These are phyloP conservation scores for Nephotettix cincticeps DNA, from an alignment of 1,140 invertebrate genomes.

Conservation along the genomic window DNA sequence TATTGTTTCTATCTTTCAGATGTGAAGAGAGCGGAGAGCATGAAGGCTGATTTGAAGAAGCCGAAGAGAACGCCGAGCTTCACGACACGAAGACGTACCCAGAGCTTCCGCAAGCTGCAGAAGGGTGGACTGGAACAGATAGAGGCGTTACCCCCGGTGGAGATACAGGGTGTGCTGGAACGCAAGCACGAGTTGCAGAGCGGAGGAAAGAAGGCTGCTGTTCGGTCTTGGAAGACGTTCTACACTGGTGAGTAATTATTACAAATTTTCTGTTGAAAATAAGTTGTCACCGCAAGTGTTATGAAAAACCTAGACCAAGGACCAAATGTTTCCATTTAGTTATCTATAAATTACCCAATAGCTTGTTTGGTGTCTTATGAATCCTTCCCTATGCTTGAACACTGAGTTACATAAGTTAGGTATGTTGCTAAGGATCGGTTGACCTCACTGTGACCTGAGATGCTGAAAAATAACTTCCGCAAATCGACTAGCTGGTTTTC, in stretches of 20 bases:
- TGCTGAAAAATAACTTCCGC: no score
- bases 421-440: no score
- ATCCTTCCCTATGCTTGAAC: no score
- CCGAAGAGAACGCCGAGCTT: slow-evolving; percentile 92
- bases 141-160: slow-evolving; percentile 80
- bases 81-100: slow-evolving; percentile 84
- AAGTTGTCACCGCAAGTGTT: no score
- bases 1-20: slow-evolving; percentile 42
- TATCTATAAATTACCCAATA: no score
- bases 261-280: no score
- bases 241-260: slow-evolving; percentile 63
- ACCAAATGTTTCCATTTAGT: no score
- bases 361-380: no score
- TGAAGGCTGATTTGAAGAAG: slow-evolving; percentile 76
- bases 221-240: slow-evolving; percentile 93
- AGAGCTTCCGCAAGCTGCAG: slow-evolving; percentile 81
- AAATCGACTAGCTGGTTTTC: no score
- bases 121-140: slow-evolving; percentile 60
- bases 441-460: no score
- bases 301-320: no score
- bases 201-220: slow-evolving; percentile 91
- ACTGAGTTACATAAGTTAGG: no score
- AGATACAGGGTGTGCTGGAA: slow-evolving; percentile 89
- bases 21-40: slow-evolving; percentile 83
- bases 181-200: slow-evolving; percentile 92